Base-by-base conservation (phyloP, 92 coral and sea anemone genomes). In the Phenganax marumi region DNA sequence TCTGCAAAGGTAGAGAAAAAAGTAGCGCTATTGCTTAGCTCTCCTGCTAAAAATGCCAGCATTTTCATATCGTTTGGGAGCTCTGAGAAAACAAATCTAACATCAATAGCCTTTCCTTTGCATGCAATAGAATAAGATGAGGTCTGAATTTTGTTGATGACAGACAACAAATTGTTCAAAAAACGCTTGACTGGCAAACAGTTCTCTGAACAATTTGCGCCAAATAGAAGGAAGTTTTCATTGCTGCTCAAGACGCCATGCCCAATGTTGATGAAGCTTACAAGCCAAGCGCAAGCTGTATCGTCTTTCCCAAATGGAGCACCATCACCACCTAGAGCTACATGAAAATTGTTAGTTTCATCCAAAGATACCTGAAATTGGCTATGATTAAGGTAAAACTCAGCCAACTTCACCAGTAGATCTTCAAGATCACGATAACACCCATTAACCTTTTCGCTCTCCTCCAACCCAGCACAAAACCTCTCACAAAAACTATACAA, bases 21-120 rank as follows among this genome's bases (percentile, higher is more conserved):
- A 25, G 70, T 64, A 10, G 70, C 33, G 17, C 70, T 71, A 26
- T 82, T 24, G 12, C 76, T 16, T 6, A 47, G 81, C 24, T 70
- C 50, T 23, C 80, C 61, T 19, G 39, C 73, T 57, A 85, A 52
- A 63, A 80, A 85, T 16, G 87, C 80, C 46, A 86, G 57, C 89
- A 86, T 82, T 54, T 86, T 82, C 87, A 86, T 86, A 17, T 86
- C 89, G 70, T 86, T 86, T 13, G 89, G 89, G 21, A 86, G 81
- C 50, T 86, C 89, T 26, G 86, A 53, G 43, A 81, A 58, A n/a
- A 68, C 21, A 81, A 80, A 81, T 70, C 70, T 86, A 9, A 86
- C 75, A n/a, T 52, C 49, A 47, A 68, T 69, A 26, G 70, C 53
- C n/a, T 50, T 52, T 21, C 86, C 81, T 14, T 86, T 50, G 18